A percentile compares a stretch with the other conserved stretches of the same genome.
These are phyloP conservation scores for Tinamus guttatus DNA, from an alignment of 2,113 vertebrate species.

Conservation along the genomic window DNA sequence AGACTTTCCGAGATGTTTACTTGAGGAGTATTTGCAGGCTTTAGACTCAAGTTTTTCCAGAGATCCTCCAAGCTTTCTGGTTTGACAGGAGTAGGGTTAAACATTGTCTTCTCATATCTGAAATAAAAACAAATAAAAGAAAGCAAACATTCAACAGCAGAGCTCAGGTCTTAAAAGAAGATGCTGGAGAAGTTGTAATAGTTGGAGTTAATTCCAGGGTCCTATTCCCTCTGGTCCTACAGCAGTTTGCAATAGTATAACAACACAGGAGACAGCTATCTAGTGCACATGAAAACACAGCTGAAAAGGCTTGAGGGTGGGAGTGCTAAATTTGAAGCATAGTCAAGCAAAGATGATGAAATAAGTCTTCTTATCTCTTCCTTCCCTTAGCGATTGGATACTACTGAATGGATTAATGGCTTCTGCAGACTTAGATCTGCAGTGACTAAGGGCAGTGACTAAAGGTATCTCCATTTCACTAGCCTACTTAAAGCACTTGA, in stretches of 20 bases:
- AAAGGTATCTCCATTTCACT: neutral
- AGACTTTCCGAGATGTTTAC: conserved; percentile 82
- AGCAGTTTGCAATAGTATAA: neutral
- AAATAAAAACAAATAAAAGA: neutral
- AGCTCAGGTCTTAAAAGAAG: too few relatives aligned
- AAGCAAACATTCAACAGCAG: neutral
- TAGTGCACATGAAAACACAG: neutral
- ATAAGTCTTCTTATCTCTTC: neutral
- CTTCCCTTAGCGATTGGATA: neutral
- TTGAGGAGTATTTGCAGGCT: conserved; percentile 80
- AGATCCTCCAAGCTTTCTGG: conserved; percentile 88
- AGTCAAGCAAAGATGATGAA: neutral
- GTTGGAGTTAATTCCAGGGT: neutral
- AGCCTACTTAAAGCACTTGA: neutral
- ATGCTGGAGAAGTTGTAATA: neutral
- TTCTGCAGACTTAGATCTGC: neutral
- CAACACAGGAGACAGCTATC: neutral
- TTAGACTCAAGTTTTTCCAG: conserved; percentile 89
- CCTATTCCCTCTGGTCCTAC: neutral
- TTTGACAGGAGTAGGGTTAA: conserved; percentile 78
- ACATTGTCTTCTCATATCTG: conserved; percentile 81
- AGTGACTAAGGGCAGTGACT: neutral
- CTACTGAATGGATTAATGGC: neutral
- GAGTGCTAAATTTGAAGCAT: rapidly evolving
- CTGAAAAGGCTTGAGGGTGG: neutral